Percentiles rank a stretch among this genome's conserved stretches.
phyloP scores from a whole-genome alignment of 2,113 vertebrate species.

The Columbina picui region DNA sequence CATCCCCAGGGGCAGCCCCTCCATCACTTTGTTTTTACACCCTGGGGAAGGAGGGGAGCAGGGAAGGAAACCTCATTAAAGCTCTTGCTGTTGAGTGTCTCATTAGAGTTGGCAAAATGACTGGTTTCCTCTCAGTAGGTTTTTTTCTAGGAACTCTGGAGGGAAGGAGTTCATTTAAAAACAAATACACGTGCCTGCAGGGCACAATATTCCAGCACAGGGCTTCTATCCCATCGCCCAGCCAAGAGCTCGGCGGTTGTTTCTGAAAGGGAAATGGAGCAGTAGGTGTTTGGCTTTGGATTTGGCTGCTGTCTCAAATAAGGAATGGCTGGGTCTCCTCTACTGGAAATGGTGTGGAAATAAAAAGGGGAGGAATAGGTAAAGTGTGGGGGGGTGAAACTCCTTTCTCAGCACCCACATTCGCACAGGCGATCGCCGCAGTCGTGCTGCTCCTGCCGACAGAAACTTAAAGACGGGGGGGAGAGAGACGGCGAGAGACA shows the following conservation, averaged over 20 bases:
- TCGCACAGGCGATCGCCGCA: not conserved
- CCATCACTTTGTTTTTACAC: not conserved
- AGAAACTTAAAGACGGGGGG: constrained; percentile 21
- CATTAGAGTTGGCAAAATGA: not conserved
- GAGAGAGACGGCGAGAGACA: constrained; percentile 33
- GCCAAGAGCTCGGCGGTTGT: fast-evolving
- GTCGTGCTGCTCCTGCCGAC: constrained; percentile 16
- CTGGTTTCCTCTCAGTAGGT: not conserved
- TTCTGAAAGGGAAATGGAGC: not conserved
- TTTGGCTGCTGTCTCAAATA: not conserved
- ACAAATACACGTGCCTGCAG: not conserved
- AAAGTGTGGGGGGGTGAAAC: not conserved
- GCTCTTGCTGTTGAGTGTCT: not conserved
- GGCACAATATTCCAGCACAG: not conserved
- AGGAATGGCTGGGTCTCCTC: not conserved
- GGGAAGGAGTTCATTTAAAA: constrained; percentile 41
- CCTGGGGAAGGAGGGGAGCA: not conserved
- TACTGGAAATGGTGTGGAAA: not conserved
- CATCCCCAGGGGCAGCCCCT: not conserved
- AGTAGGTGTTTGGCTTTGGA: not conserved
- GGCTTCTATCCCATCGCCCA: not conserved
- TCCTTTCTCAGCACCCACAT: not conserved
- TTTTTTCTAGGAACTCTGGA: not conserved
- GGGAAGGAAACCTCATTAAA: not conserved
- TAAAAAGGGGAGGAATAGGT: not conserved